Evolutionary conservation across 2,113 vertebrate species (phyloP).

Genomic region (Ramphastos sulfuratus): DNA sequence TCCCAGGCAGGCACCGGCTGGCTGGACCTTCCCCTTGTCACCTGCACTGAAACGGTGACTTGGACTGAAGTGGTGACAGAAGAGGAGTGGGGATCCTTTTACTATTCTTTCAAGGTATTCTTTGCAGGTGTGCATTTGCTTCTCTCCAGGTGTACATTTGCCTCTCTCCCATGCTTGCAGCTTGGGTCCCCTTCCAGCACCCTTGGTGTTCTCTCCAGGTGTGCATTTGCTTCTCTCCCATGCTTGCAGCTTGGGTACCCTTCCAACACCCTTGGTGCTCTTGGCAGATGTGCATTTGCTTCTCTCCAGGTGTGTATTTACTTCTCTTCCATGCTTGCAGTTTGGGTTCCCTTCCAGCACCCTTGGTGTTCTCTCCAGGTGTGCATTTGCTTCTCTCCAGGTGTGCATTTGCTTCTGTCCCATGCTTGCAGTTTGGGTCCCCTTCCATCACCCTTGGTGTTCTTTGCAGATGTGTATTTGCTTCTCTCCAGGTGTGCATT

Average conservation of each 20-base stretch:
- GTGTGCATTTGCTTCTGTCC: too few relatives aligned
- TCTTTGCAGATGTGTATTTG: too few relatives aligned
- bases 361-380: too few relatives aligned
- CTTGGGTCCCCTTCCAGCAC: neutral
- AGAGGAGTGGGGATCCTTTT: conserved; percentile 77
- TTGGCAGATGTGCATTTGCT: too few relatives aligned
- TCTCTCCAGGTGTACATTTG: neutral
- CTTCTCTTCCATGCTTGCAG: too few relatives aligned
- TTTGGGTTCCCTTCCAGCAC: too few relatives aligned
- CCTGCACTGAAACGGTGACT: conserved; percentile 63
- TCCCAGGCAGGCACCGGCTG: neutral
- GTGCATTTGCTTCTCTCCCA: neutral
- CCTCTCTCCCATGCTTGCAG: neutral
- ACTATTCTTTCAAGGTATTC: conserved; percentile 80
- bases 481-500: too few relatives aligned
- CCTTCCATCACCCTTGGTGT: too few relatives aligned
- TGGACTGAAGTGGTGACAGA: conserved; percentile 60
- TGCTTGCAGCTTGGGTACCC: neutral
- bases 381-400: too few relatives aligned
- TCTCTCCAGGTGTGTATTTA: too few relatives aligned
- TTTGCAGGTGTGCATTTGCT: too few relatives aligned
- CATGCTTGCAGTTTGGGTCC: too few relatives aligned
- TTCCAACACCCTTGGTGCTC: neutral
- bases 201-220: neutral
- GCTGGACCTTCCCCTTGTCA: conserved; percentile 36